Evolutionary conservation across 2,797 vertebrate genomes (phyloP), one percentile per base, ranked within the genome.

Genomic region (Chelonia mydas): DNA sequence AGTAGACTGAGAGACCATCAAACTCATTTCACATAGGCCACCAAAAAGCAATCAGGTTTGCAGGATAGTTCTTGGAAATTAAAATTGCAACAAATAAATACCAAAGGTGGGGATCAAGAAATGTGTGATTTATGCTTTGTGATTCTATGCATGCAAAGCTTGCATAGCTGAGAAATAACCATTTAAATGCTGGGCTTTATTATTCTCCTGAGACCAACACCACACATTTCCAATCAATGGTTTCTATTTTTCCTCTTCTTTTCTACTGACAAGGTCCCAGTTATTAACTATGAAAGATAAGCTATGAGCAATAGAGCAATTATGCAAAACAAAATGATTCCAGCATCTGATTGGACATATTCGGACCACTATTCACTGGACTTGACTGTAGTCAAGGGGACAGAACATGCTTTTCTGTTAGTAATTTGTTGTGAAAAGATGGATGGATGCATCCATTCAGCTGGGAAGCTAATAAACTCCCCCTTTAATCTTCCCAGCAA

Each of bases 401-500:
- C 33, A 90, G 85, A 94, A 76, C 16, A 89, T 59, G 15, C 1
- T 53, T 94, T 92, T 95, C 31, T 89, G 83, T 82, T 90, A 95
- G 88, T 81, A 45, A 86, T 95, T 95, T 95, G 53, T 77, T 95
- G 90, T 93, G 50, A 94, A 94, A 81, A 96, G 96, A 95, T 84
- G 27, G 96, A 95, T 85, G 23, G 45, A 12, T 90, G 89, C 84
- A 93, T 81, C 87, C 55, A 93, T 94, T 68, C 76, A 93, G 53
- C 51, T 82, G 57, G 80, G 85, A 96, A 94, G 49, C 81, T 95
- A 54, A 89, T 90, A 90, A 89, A 93, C 89, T 89, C 86, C 50
- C 45, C 78, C 92, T 94, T 87, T 95, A 93, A 94, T 94, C 81
- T 74, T 79, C 83, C 81, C 65, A 91, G 80, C 19, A 86, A 80